Percentiles rank a stretch among this genome's conserved stretches.
phyloP scores from a whole-genome alignment of 2,888 invertebrate species.

The Parthenolecanium corni region DNA sequence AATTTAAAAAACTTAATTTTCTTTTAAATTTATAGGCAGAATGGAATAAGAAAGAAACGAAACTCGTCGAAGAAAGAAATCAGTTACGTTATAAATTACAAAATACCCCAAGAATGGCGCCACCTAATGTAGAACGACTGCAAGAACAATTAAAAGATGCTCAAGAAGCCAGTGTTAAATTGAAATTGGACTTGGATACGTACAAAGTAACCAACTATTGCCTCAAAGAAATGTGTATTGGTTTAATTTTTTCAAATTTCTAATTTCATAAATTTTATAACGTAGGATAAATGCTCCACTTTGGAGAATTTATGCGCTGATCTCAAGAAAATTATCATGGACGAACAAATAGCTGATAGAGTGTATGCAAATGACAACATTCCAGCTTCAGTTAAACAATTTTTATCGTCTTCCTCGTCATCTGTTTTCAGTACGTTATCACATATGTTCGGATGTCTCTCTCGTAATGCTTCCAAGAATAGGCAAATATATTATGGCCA shows the following conservation, averaged over 20 bases:
- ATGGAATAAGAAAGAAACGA: slow-evolving; percentile 15
- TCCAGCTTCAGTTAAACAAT: slow-evolving; percentile 21
- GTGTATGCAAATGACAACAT: slow-evolving; percentile 19
- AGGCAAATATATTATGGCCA: not conserved
- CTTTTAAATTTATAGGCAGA: not conserved
- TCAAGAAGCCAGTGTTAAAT: slow-evolving; percentile 21
- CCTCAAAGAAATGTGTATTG: not conserved
- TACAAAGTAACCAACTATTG: slow-evolving; percentile 8
- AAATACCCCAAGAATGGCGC: slow-evolving; percentile 1
- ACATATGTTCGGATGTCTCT: slow-evolving; percentile 17
- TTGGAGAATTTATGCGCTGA: slow-evolving; percentile 16
- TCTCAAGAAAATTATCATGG: slow-evolving; percentile 23
- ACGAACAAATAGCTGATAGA: slow-evolving; percentile 23
- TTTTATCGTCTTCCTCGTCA: slow-evolving; percentile 20
- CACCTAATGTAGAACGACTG: slow-evolving; percentile 13
- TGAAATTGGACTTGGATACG: slow-evolving; percentile 21
- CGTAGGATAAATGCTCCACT: slow-evolving; percentile 13
- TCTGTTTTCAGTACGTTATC: slow-evolving; percentile 15
- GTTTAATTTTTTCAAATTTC: not conserved
- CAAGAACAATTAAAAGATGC: slow-evolving; percentile 25
- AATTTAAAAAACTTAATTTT: not conserved
- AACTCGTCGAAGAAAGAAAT: slow-evolving; percentile 10
- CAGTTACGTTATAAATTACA: slow-evolving; percentile 8
- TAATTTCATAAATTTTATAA: not conserved
- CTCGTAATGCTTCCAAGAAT: slow-evolving; percentile 8